These are phyloP conservation scores for Calliopsis andreniformis DNA, from an alignment of 1,140 invertebrate genomes.

Conservation along the genomic window DNA sequence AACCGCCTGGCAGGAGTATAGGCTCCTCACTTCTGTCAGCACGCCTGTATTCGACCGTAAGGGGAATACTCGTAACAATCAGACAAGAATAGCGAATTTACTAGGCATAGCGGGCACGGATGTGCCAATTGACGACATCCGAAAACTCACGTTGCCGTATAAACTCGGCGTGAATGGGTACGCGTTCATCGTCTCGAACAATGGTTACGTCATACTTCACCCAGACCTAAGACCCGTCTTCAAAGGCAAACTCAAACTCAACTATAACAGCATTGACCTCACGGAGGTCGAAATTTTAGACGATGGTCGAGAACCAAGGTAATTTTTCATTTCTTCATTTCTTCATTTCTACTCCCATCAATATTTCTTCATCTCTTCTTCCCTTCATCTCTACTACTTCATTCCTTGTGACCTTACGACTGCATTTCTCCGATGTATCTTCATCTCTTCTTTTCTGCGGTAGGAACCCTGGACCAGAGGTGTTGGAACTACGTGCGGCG, in stretches of 20 bases:
- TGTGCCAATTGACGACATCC: constrained; percentile 94
- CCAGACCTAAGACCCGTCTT: constrained; percentile 89
- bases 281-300: constrained; percentile 95
- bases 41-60: constrained; percentile 92
- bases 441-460: too few species aligned
- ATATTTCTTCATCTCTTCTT: too few species aligned
- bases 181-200: constrained; percentile 97
- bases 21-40: constrained; percentile 91
- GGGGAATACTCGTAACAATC: constrained; percentile 82
- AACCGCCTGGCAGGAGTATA: constrained; percentile 73
- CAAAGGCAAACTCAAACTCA: constrained; percentile 90
- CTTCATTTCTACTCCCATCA: too few species aligned
- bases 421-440: too few species aligned
- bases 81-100: constrained; percentile 86
- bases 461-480: constrained; percentile 78
- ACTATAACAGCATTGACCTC: constrained; percentile 98
- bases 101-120: constrained; percentile 97
- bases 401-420: too few species aligned
- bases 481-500: constrained; percentile 84
- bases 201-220: constrained; percentile 94
- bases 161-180: constrained; percentile 97
- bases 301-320: constrained; percentile 83
- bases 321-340: too few species aligned
- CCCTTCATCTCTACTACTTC: too few species aligned
- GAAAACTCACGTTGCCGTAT: constrained; percentile 91